phyloP scores from a whole-genome alignment of 2,888 invertebrate species.

The Nezara viridula region DNA sequence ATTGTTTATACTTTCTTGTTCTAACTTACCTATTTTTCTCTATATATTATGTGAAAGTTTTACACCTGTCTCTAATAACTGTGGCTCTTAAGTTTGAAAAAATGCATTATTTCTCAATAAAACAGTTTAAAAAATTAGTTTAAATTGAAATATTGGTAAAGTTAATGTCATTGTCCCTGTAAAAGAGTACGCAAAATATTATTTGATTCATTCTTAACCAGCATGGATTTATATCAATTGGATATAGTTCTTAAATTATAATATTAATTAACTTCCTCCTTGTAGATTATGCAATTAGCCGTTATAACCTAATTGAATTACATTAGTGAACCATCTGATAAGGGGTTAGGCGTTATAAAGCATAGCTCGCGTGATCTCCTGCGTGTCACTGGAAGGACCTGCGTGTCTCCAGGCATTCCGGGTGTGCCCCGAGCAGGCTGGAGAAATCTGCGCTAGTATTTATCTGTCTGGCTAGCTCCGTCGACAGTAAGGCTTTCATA shows the following conservation, averaged over 20 bases:
- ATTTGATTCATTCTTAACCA: background rate
- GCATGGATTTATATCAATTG: background rate
- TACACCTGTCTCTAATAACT: too few relatives aligned
- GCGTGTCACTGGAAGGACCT: background rate
- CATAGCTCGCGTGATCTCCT: conserved; percentile 14
- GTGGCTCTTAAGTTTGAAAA: too few relatives aligned
- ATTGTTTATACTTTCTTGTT: too few relatives aligned
- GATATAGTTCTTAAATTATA: background rate
- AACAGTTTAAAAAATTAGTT: too few relatives aligned
- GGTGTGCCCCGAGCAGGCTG: background rate
- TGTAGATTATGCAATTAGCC: background rate
- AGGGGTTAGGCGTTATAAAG: conserved; percentile 12
- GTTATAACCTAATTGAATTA: background rate
- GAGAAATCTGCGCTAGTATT: conserved; percentile 17
- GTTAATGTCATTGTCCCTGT: too few relatives aligned
- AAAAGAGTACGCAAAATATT: too few relatives aligned
- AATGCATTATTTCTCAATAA: too few relatives aligned
- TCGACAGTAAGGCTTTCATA: background rate
- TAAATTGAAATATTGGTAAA: too few relatives aligned
- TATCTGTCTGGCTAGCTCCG: background rate
- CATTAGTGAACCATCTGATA: background rate
- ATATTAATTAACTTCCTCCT: background rate
- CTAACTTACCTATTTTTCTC: too few relatives aligned
- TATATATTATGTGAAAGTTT: too few relatives aligned
- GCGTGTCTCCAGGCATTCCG: conserved; percentile 1